Evolutionary conservation across 1,140 invertebrate genomes (phyloP).

Genomic region (Stegodyphus mimosarum): DNA sequence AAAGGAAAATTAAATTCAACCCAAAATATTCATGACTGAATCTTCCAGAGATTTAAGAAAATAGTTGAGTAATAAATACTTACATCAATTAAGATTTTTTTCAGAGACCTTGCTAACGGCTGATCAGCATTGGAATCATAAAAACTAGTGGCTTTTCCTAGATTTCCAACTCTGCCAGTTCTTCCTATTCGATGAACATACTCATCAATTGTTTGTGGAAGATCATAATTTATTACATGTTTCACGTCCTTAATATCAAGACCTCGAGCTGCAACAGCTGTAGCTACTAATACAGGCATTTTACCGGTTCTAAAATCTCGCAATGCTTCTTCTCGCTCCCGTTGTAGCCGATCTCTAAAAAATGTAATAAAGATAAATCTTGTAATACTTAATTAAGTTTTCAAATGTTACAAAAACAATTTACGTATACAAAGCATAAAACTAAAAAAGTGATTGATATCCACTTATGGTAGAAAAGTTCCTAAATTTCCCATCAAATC

Average conservation of each 20-base stretch:
- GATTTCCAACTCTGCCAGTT: conserved; percentile 92
- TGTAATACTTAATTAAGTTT: no score
- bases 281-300: conserved; percentile 86
- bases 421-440: no score
- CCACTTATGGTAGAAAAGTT: no score
- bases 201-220: conserved; percentile 88
- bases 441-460: no score
- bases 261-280: conserved; percentile 89
- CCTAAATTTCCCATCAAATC: no score
- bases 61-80: conserved; percentile 53
- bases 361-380: background rate
- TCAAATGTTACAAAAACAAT: no score
- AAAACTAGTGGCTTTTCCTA: conserved; percentile 89
- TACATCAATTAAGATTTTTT: conserved; percentile 76
- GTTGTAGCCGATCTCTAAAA: conserved; percentile 88
- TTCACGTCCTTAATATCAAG: conserved; percentile 85
- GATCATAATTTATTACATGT: conserved; percentile 92
- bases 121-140: conserved; percentile 78
- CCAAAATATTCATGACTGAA: no score
- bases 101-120: conserved; percentile 74
- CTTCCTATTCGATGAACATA: conserved; percentile 96
- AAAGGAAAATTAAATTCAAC: no score
- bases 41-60: background rate
- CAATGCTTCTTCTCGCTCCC: conserved; percentile 88
- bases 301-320: conserved; percentile 81